These are phyloP conservation scores for Drosophila heteroneura DNA, from an alignment of 2,888 invertebrate genomes.

Conservation along the genomic window DNA sequence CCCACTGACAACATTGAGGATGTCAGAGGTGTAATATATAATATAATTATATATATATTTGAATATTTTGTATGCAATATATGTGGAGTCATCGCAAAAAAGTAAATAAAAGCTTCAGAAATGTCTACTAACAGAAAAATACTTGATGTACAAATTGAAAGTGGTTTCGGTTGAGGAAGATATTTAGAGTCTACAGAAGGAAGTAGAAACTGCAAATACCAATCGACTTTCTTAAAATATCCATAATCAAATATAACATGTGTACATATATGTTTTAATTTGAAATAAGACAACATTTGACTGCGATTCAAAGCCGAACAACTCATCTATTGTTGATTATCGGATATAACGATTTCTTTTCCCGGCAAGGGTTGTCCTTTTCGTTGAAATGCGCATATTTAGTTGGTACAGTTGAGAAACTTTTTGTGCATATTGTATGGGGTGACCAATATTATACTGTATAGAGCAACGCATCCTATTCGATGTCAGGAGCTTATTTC, in stretches of 20 bases:
- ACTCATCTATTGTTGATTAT: not conserved
- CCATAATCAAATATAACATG: not conserved
- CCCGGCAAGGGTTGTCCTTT: not conserved
- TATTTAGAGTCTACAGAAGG: not conserved
- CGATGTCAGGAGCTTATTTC: constrained; percentile 31
- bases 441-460: constrained; percentile 6
- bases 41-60: too few relatives aligned
- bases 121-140: not conserved
- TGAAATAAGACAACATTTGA: too few relatives aligned
- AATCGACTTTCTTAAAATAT: not conserved
- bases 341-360: not conserved
- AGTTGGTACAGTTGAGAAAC: constrained; percentile 4
- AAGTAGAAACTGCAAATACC: too few relatives aligned
- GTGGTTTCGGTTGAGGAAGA: not conserved
- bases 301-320: not conserved
- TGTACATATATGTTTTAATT: too few relatives aligned
- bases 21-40: too few relatives aligned
- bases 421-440: not conserved
- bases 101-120: not conserved
- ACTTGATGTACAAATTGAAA: not conserved
- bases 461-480: constrained; percentile 15
- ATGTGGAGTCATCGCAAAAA: too few relatives aligned
- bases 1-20: not conserved
- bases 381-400: not conserved
- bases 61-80: not conserved